These are phyloP conservation scores for Lineus longissimus DNA, from an alignment of 1,140 invertebrate genomes.

Conservation along the genomic window DNA sequence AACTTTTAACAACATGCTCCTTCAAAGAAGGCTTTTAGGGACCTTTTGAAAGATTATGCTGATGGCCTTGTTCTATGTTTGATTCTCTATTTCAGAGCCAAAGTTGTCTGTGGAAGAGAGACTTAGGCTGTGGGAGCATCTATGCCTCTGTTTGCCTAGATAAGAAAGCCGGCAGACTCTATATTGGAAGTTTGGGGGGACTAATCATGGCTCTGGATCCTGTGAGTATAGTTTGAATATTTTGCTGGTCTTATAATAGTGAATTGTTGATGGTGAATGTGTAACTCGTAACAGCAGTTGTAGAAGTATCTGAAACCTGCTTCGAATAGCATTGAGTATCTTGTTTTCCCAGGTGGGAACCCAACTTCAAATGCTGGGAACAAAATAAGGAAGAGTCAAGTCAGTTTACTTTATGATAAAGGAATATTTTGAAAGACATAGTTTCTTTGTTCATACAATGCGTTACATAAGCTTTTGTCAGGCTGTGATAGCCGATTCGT, in stretches of 20 bases:
- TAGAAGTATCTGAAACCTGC: no score
- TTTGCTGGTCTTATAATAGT: not conserved
- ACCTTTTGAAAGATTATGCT: not conserved
- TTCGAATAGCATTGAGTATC: no score
- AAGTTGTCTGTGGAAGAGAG: conserved; percentile 52
- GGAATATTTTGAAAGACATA: no score
- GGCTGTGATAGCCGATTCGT: no score
- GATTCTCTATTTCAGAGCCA: conserved; percentile 46
- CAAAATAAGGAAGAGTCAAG: no score
- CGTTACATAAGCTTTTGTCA: no score
- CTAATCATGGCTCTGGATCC: conserved; percentile 56
- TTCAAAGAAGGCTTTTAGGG: not conserved
- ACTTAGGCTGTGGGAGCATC: conserved; percentile 57
- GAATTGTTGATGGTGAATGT: no score
- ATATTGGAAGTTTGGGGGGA: conserved; percentile 62
- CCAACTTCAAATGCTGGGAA: no score
- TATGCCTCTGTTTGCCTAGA: conserved; percentile 62
- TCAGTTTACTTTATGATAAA: no score
- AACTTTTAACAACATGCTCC: not conserved
- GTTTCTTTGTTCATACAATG: no score
- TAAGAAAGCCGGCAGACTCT: conserved; percentile 48
- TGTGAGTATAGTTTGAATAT: conserved; percentile 19
- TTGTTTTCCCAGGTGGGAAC: no score
- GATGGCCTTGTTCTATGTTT: conserved; percentile 13
- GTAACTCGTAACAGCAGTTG: no score